Evolutionary conservation across 1,140 invertebrate genomes (phyloP).

Genomic region (Procambarus clarkii): DNA sequence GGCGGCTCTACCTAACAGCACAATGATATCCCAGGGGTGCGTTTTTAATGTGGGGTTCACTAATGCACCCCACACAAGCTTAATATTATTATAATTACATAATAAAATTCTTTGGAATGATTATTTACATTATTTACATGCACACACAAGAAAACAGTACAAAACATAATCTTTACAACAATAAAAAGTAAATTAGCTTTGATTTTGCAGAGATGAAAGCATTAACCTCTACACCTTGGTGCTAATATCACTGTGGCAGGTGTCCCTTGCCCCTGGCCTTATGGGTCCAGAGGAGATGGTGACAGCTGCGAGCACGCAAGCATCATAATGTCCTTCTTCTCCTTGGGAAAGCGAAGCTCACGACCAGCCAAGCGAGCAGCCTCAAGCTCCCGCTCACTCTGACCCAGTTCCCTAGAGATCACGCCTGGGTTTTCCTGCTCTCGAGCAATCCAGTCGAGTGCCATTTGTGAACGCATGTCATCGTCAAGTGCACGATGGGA

Average conservation of each 20-base stretch:
- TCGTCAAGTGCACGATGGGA: constrained; percentile 91
- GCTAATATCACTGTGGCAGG: constrained; percentile 41
- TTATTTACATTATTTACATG: constrained; percentile 70
- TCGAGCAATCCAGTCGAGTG: constrained; percentile 93
- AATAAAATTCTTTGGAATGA: constrained; percentile 72
- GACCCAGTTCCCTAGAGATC: constrained; percentile 86
- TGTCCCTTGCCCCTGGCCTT: constrained; percentile 7
- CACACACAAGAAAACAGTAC: constrained; percentile 57
- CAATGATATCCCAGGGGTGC: neutral
- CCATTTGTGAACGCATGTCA: constrained; percentile 97
- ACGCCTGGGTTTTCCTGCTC: constrained; percentile 85
- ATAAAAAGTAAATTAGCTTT: constrained; percentile 55
- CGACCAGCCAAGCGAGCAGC: constrained; percentile 91
- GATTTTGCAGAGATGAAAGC: constrained; percentile 59
- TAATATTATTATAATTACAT: constrained; percentile 69
- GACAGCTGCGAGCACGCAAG: constrained; percentile 87
- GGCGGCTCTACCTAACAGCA: neutral
- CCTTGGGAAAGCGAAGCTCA: constrained; percentile 94
- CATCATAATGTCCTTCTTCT: constrained; percentile 95
- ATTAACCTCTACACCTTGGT: constrained; percentile 59
- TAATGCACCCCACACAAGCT: constrained; percentile 53
- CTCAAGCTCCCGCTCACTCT: constrained; percentile 91
- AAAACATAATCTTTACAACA: constrained; percentile 60
- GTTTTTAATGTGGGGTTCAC: constrained; percentile 54
- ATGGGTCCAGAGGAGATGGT: constrained; percentile 72